Base-by-base conservation (phyloP, 53 echinoderm and acorn worm species). In the Glandiceps talaboti region DNA sequence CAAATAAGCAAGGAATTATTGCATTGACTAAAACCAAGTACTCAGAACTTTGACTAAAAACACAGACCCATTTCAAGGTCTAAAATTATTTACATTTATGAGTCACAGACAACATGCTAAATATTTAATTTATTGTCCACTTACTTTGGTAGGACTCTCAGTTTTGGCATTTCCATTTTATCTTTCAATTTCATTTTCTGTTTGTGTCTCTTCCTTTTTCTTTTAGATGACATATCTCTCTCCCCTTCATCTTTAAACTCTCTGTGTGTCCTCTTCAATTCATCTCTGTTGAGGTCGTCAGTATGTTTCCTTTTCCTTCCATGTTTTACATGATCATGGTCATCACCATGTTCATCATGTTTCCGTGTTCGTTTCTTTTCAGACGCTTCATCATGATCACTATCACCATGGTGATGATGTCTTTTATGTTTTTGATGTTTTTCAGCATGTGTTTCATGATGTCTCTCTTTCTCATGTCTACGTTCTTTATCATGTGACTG, bases 111-210 rank as follows among this genome's bases (percentile, higher is more conserved):
- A n/a, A n/a, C n/a, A n/a, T n/a, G n/a, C n/a, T n/a, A n/a, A n/a
- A n/a, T n/a, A n/a, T n/a, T n/a, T n/a, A n/a, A n/a, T n/a, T n/a
- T n/a, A n/a, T 45, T 6, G 14, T 80, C 0, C 1, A 85, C 94
- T 94, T 74, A 94, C 94, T 94, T 94, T 73, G 94, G 79, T 29
- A 94, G 86, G 27, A 96, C 96, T 79, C 91, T 87, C 32, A 96
- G 83, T 30, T 88, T 89, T 25, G 85, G 73, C 30, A 20, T 45
- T 6, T 45, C 64, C 6, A 45, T 20, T 20, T 20, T 45, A 12
- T 45, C 64, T 20, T 45, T 45, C 6, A 6, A 12, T 25, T 1
- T 74, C 79, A 33, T 82, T 29, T 14, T 32, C 31, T 31, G 25
- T 30, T 32, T 79, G 45, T 29, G 32, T n/a, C 28, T 33, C 76